Evolutionary conservation across 2,888 invertebrate genomes (phyloP).

Genomic region (Polymixis flavicincta): DNA sequence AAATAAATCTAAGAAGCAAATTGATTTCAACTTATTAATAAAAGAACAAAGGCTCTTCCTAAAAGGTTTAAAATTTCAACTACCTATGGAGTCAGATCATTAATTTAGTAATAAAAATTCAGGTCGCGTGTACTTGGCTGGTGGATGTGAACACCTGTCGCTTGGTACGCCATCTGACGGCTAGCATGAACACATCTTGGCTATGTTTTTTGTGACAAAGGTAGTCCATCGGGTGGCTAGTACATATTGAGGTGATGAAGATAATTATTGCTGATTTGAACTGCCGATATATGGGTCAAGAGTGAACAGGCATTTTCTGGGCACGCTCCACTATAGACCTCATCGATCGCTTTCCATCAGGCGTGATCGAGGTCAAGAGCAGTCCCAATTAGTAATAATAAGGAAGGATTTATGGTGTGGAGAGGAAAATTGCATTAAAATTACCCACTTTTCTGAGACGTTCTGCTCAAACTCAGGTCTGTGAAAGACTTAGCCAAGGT

Average conservation of each 20-base stretch:
- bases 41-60: conserved; percentile 22
- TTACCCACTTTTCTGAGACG: no score
- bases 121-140: neutral
- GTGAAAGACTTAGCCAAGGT: no score
- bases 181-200: neutral
- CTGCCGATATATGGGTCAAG: neutral
- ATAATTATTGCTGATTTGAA: neutral
- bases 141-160: conserved; percentile 44
- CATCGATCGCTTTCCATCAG: no score
- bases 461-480: no score
- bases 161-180: neutral
- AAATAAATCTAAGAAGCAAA: neutral
- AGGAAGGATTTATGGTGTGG: no score
- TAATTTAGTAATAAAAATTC: conserved; percentile 50
- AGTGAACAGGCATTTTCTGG: no score
- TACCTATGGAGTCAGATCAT: neutral
- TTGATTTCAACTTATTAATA: conserved; percentile 6
- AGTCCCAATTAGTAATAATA: no score
- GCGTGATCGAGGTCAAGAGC: no score
- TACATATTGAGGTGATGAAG: neutral
- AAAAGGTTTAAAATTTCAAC: conserved; percentile 3
- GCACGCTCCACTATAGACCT: no score
- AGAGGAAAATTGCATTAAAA: no score
- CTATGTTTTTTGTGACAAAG: neutral
- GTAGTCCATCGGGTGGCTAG: neutral